Percentiles rank a stretch among this genome's conserved stretches.
Evolutionary conservation across 2,113 vertebrate genomes (phyloP).

Genomic region (Recurvirostra avosetta): DNA sequence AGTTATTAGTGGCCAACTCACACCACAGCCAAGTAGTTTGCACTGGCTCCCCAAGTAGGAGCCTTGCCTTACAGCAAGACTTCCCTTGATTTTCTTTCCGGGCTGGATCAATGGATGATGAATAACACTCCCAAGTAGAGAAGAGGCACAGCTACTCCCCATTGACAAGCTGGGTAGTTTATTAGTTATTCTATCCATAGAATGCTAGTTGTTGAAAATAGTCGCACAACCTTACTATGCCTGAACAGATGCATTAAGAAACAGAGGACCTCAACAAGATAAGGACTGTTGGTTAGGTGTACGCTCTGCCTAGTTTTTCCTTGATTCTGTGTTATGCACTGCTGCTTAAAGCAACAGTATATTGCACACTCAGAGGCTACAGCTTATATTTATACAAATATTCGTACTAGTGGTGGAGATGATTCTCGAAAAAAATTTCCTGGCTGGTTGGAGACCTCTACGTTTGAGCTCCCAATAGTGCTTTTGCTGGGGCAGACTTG

Average conservation of each 20-base stretch:
- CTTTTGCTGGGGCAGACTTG: background rate
- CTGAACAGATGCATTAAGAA: background rate
- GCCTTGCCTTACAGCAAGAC: background rate
- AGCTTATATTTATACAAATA: background rate
- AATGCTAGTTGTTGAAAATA: background rate
- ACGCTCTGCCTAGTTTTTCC: background rate
- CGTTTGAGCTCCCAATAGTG: background rate
- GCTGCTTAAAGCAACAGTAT: background rate
- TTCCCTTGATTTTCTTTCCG: background rate
- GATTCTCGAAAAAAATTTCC: background rate
- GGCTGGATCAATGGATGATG: background rate
- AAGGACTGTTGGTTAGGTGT: background rate
- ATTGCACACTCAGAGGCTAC: background rate
- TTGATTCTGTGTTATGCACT: rapidly evolving
- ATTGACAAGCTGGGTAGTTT: background rate
- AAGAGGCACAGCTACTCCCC: background rate
- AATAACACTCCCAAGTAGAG: background rate
- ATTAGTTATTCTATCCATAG: background rate
- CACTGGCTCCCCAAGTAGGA: background rate
- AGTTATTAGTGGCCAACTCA: background rate
- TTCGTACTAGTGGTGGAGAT: background rate
- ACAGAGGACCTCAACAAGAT: background rate
- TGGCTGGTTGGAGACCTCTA: background rate
- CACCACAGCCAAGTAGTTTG: background rate
- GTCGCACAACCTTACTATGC: background rate